Percentiles rank a stretch among this genome's conserved stretches.
These are phyloP conservation scores for Carassius carassius DNA, from an alignment of 2,113 vertebrate species.

Conservation along the genomic window DNA sequence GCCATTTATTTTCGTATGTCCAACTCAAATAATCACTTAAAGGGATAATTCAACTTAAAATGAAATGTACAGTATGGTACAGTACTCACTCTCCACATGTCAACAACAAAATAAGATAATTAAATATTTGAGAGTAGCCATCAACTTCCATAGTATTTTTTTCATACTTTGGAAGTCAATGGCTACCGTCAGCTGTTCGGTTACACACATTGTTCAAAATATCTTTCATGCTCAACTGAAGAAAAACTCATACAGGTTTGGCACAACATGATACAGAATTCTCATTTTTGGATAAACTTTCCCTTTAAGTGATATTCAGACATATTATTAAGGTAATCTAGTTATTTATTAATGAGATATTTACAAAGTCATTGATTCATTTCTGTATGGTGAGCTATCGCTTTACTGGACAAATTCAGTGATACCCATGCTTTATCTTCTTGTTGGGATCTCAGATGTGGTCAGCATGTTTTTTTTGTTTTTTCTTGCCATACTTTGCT, in stretches of 20 bases:
- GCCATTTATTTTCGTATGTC: no score
- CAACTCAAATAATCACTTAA: no score
- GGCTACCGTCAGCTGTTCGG: no score
- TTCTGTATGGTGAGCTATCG: background rate
- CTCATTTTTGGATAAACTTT: background rate
- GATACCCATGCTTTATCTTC: background rate
- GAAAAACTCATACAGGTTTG: background rate
- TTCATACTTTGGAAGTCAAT: background rate
- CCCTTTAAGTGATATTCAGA: no score
- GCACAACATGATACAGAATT: background rate
- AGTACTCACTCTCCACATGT: no score
- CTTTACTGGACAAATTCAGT: background rate
- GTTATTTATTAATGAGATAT: background rate
- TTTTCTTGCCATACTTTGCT: constrained; percentile 11
- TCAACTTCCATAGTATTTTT: background rate
- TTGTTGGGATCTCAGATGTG: background rate
- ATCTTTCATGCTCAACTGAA: background rate
- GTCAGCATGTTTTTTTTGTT: no score
- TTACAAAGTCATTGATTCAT: background rate
- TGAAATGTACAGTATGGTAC: no score
- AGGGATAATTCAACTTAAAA: no score
- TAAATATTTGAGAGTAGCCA: background rate
- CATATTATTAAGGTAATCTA: no score
- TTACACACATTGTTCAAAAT: background rate
- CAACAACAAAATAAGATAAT: background rate